These are phyloP conservation scores for Acromyrmex echinatior DNA, from an alignment of 1,140 invertebrate species.

Conservation along the genomic window DNA sequence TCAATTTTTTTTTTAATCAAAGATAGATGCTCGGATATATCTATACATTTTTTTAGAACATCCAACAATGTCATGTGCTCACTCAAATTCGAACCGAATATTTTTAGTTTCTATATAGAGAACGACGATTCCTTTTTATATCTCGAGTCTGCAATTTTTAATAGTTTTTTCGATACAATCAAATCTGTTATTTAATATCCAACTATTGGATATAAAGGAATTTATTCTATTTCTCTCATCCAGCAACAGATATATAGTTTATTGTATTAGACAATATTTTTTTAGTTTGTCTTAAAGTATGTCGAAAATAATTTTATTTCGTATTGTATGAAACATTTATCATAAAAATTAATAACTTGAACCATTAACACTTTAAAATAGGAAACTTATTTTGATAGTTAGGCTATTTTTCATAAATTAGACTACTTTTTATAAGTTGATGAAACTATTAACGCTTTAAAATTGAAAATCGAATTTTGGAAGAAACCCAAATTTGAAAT, in stretches of 20 bases:
- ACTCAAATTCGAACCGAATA: slow-evolving; percentile 22
- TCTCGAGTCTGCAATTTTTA: slow-evolving; percentile 5
- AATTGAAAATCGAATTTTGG: too few relatives aligned
- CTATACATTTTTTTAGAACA: slow-evolving; percentile 13
- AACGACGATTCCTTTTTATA: slow-evolving; percentile 33
- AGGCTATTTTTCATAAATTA: too few relatives aligned
- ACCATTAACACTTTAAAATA: too few relatives aligned
- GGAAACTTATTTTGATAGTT: too few relatives aligned
- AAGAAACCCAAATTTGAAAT: too few relatives aligned
- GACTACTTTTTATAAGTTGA: too few relatives aligned
- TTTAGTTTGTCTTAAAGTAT: too few relatives aligned
- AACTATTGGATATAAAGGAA: neutral
- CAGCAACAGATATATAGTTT: neutral
- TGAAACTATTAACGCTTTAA: too few relatives aligned
- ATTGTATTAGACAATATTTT: neutral
- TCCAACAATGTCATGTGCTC: slow-evolving; percentile 6
- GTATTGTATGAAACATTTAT: too few relatives aligned
- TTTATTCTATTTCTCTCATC: neutral
- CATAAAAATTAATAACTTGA: too few relatives aligned
- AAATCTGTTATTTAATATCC: slow-evolving; percentile 26
- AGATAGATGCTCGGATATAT: slow-evolving; percentile 5
- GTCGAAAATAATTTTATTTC: too few relatives aligned
- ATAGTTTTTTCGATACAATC: neutral
- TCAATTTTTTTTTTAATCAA: slow-evolving; percentile 39
- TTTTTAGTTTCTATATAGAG: slow-evolving; percentile 30